Percentiles rank a stretch among this genome's conserved stretches.
Conservation (phyloP, 2,797 vertebrate genomes). For the Acestrorhynchus altus region DNA sequence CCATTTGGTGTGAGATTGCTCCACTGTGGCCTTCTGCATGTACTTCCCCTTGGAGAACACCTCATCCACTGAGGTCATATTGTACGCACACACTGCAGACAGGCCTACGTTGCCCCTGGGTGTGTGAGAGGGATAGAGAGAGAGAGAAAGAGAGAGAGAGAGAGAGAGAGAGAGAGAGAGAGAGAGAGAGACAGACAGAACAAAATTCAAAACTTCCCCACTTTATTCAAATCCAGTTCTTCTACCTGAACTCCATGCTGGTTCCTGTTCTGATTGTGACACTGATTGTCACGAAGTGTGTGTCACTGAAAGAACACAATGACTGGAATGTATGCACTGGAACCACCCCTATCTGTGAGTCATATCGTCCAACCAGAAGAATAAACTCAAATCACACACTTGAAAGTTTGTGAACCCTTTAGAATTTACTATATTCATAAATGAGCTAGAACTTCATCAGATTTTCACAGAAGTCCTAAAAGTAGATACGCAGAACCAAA, state of each 20-base stretch:
- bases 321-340: too few species aligned
- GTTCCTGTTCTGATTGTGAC: background rate
- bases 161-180: conserved; percentile 5
- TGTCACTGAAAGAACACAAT: too few species aligned
- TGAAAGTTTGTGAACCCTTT: too few species aligned
- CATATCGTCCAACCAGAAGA: too few species aligned
- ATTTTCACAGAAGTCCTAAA: too few species aligned
- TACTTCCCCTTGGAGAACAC: conserved; percentile 95
- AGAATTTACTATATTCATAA: too few species aligned
- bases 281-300: background rate
- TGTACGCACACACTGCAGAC: conserved; percentile 93
- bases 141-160: conserved; percentile 19
- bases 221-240: background rate
- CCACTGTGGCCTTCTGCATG: conserved; percentile 96
- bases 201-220: background rate
- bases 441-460: too few species aligned
- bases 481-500: too few species aligned
- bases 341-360: too few species aligned
- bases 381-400: too few species aligned
- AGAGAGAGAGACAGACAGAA: conserved; percentile 19
- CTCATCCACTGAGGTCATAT: conserved; percentile 85
- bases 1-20: conserved; percentile 97
- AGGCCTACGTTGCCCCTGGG: conserved; percentile 92
- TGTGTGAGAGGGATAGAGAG: conserved; percentile 9
- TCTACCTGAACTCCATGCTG: background rate